Conservation (phyloP, 2,113 vertebrate species). For the Carollia perspicillata region DNA sequence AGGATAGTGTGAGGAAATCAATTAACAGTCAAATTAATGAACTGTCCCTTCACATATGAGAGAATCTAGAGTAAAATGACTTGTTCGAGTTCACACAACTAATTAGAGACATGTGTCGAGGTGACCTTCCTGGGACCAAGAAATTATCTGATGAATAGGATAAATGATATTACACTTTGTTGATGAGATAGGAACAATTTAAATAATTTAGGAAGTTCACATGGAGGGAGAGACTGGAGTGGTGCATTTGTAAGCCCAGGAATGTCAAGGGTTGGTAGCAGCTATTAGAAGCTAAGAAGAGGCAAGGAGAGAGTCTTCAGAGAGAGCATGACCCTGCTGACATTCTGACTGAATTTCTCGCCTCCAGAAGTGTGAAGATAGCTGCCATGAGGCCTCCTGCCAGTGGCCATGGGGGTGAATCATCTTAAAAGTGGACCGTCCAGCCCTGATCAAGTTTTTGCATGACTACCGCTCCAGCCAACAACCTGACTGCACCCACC, state of each 20-base stretch:
- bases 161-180: background rate
- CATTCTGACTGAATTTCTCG: background rate
- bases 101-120: background rate
- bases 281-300: background rate
- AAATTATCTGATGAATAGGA: background rate
- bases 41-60: background rate
- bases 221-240: background rate
- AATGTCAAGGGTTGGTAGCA: background rate
- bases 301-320: background rate
- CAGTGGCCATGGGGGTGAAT: background rate
- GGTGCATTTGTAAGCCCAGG: background rate
- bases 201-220: background rate
- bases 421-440: background rate
- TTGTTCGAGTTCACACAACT: background rate
- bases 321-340: background rate
- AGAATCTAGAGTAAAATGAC: background rate
- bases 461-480: background rate
- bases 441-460: too few species aligned
- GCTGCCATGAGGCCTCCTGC: background rate
- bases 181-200: background rate
- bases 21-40: background rate
- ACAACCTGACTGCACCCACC: accelerated
- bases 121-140: background rate
- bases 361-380: background rate
- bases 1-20: background rate